Conservation (phyloP, 2,797 vertebrate species). For the Leuciscus waleckii region DNA sequence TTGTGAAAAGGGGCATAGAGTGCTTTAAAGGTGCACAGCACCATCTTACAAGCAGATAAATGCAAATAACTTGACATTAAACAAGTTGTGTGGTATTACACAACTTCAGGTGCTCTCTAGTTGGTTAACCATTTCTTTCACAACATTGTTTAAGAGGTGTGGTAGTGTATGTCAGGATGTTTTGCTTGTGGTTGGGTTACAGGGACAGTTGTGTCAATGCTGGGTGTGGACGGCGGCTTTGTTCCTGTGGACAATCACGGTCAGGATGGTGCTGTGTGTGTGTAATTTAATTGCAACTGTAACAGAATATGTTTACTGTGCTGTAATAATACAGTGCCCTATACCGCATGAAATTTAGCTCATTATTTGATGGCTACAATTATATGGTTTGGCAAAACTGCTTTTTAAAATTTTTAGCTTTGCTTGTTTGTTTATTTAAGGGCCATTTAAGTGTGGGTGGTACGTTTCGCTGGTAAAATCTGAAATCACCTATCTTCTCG, state of each 20-base stretch:
- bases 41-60: neutral
- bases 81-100: neutral
- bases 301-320: neutral
- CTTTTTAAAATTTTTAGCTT: neutral
- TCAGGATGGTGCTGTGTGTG: conserved; percentile 6
- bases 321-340: neutral
- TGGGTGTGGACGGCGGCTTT: conserved; percentile 15
- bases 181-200: conserved; percentile 15
- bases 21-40: neutral
- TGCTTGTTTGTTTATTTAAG: neutral
- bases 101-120: no score
- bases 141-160: neutral
- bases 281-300: neutral
- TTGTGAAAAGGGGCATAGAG: no score
- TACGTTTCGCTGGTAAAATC: neutral
- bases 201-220: neutral
- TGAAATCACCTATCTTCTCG: neutral
- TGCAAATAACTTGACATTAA: neutral
- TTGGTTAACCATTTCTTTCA: neutral
- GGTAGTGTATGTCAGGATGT: no score
- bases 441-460: neutral
- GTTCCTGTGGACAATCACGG: neutral
- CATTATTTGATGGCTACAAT: neutral
- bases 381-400: neutral
- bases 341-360: neutral